phyloP scores from a whole-genome alignment of 2,888 invertebrate genomes.

The Spodoptera picta region DNA sequence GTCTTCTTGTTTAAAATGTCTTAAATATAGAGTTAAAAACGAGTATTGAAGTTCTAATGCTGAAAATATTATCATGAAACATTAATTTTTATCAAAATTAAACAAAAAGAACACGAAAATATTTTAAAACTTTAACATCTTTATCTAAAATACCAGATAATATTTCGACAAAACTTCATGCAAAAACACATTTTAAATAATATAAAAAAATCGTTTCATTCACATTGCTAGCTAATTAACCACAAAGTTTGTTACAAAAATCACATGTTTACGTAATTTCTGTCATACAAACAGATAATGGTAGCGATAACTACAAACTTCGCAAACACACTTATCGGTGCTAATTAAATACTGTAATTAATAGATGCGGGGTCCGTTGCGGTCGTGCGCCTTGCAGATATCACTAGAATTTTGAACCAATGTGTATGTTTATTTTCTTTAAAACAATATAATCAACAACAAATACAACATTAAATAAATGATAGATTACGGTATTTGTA shows the following conservation, averaged over 20 bases:
- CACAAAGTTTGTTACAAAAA: conserved; percentile 42
- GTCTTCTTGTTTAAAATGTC: too few relatives aligned
- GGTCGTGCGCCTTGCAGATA: conserved; percentile 39
- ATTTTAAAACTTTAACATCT: conserved; percentile 9
- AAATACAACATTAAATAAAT: too few relatives aligned
- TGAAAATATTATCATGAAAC: too few relatives aligned
- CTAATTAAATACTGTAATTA: conserved; percentile 74
- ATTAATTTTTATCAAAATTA: conserved; percentile 3
- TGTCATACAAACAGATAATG: conserved; percentile 62
- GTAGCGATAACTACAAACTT: conserved; percentile 61
- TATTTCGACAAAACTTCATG: conserved; percentile 39
- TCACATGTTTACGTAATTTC: conserved; percentile 62
- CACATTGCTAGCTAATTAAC: conserved; percentile 33
- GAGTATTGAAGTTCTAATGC: too few relatives aligned
- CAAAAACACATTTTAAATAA: conserved; percentile 25
- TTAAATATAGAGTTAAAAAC: neutral
- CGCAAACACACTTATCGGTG: conserved; percentile 69
- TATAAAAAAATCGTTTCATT: conserved; percentile 37
- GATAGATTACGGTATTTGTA: conserved; percentile 2
- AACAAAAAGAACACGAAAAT: conserved; percentile 1
- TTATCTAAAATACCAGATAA: conserved; percentile 30
- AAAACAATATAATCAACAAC: too few relatives aligned
- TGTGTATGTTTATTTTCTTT: conserved; percentile 15
- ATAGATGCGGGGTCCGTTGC: conserved; percentile 47
- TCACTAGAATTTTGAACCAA: conserved; percentile 11